These are phyloP conservation scores for Rhodinocichla rosea DNA, from an alignment of 2,113 vertebrate species.

Conservation along the genomic window DNA sequence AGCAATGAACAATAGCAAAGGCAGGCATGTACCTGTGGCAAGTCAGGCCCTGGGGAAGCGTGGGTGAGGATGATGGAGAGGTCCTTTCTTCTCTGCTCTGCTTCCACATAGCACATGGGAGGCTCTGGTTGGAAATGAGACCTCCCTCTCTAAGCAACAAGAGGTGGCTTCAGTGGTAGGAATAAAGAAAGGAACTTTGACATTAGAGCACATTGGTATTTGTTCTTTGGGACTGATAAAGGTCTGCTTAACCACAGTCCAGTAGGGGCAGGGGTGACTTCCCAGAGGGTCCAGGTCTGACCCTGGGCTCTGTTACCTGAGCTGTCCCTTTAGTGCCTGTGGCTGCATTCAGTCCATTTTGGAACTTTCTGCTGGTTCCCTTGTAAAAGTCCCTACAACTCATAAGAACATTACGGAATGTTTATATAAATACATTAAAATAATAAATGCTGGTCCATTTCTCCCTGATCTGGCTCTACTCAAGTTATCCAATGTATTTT, in stretches of 20 bases:
- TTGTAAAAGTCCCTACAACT: background rate
- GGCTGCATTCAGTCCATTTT: background rate
- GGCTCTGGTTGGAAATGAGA: background rate
- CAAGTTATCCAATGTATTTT: background rate
- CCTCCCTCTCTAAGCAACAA: background rate
- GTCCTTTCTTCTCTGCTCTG: background rate
- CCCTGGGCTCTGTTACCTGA: background rate
- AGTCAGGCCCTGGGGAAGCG: background rate
- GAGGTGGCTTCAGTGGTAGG: background rate
- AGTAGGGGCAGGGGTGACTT: background rate
- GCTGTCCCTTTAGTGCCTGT: background rate
- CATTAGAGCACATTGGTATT: background rate
- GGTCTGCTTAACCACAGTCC: background rate
- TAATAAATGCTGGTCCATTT: background rate
- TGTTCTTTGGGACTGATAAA: background rate
- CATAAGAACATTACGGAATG: background rate
- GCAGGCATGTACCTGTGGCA: background rate
- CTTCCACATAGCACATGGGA: background rate
- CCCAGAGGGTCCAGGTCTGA: background rate
- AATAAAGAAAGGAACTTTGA: background rate
- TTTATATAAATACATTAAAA: background rate
- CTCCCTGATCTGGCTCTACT: background rate
- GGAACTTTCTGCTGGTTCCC: background rate
- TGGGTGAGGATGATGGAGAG: background rate
- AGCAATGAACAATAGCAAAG: background rate